Evolutionary conservation across 1,140 invertebrate genomes (phyloP).

Genomic region (Drosophila suzukii): DNA sequence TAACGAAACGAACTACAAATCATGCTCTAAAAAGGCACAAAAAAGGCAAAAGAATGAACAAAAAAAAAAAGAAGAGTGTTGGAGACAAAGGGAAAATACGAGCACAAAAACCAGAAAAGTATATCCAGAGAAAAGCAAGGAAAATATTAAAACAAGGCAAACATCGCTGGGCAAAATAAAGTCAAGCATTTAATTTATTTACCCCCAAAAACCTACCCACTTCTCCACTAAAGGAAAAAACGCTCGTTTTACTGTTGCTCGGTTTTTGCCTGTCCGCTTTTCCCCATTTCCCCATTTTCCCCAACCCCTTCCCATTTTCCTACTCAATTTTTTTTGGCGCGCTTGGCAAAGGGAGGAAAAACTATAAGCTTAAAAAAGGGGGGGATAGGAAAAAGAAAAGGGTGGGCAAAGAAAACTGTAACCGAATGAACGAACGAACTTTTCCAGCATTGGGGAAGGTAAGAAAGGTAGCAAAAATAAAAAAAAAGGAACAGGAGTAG

Average conservation of each 20-base stretch:
- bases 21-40: conserved; percentile 41
- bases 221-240: conserved; percentile 28
- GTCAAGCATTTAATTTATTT: conserved; percentile 81
- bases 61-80: conserved; percentile 14
- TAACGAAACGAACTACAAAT: conserved; percentile 53
- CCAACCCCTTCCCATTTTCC: conserved; percentile 29
- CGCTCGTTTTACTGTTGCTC: conserved; percentile 76
- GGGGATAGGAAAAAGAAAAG: background rate
- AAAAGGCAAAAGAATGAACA: conserved; percentile 8
- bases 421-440: conserved; percentile 31
- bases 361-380: conserved; percentile 44
- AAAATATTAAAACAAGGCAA: conserved; percentile 79
- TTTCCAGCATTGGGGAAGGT: conserved; percentile 25
- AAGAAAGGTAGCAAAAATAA: conserved; percentile 26
- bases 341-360: conserved; percentile 49
- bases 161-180: conserved; percentile 74
- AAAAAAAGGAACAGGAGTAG: conserved; percentile 12
- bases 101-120: conserved; percentile 14
- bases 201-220: conserved; percentile 37
- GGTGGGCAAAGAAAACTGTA: conserved; percentile 34
- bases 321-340: conserved; percentile 59
- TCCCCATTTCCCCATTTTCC: background rate
- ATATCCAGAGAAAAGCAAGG: conserved; percentile 49
- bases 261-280: conserved; percentile 46
- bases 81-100: conserved; percentile 28